These are phyloP conservation scores for Adoxophyes honmai DNA, from an alignment of 1,140 invertebrate genomes.

Conservation along the genomic window DNA sequence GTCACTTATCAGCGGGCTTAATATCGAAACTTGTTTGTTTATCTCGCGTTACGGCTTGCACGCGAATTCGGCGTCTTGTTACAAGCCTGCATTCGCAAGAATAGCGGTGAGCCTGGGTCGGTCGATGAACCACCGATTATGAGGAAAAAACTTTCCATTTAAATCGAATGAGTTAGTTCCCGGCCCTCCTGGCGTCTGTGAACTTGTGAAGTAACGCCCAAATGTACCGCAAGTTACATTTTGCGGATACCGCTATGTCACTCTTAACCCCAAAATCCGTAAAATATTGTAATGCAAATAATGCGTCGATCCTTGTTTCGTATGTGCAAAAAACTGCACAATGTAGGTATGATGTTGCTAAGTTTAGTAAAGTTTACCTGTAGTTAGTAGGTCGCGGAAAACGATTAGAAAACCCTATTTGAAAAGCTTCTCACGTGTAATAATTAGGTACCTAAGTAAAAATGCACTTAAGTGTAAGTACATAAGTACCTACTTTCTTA, in stretches of 20 bases:
- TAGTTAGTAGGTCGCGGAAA: too few relatives aligned
- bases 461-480: too few relatives aligned
- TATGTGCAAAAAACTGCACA: background rate
- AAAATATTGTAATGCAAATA: constrained; percentile 16
- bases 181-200: constrained; percentile 50
- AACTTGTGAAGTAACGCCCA: constrained; percentile 52
- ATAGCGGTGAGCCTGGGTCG: constrained; percentile 18
- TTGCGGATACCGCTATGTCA: constrained; percentile 18
- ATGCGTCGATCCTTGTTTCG: too few relatives aligned
- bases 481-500: too few relatives aligned
- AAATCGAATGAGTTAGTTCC: constrained; percentile 49
- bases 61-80: constrained; percentile 1
- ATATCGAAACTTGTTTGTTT: constrained; percentile 13
- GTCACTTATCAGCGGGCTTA: background rate
- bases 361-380: too few relatives aligned
- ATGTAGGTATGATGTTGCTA: too few relatives aligned
- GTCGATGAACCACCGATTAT: constrained; percentile 44
- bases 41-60: constrained; percentile 6
- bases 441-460: too few relatives aligned
- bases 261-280: background rate
- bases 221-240: constrained; percentile 59
- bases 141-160: constrained; percentile 47
- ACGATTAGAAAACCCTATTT: too few relatives aligned
- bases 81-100: constrained; percentile 9
- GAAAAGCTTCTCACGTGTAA: too few relatives aligned